Evolutionary conservation across 2,888 invertebrate species (phyloP).

Genomic region (Epiblema foenella): DNA sequence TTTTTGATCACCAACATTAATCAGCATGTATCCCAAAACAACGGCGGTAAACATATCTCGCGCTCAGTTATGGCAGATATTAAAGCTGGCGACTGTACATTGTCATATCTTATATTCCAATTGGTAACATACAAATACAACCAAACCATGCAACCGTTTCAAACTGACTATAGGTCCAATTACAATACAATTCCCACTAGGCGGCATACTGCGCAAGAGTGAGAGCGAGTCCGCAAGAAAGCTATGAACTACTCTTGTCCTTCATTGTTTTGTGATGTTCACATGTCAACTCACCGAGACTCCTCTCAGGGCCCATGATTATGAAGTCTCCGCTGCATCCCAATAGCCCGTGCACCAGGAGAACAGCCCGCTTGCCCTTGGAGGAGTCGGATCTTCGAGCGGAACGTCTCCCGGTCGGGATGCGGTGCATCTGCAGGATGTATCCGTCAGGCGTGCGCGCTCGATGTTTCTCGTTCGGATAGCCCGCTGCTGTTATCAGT

Average conservation of each 20-base stretch:
- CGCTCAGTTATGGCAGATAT: too few species aligned
- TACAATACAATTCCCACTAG: background rate
- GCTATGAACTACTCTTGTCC: too few species aligned
- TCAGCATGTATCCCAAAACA: too few species aligned
- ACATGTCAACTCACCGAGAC: constrained; percentile 78
- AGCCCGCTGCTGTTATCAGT: constrained; percentile 75
- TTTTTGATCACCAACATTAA: too few species aligned
- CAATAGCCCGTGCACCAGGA: constrained; percentile 86
- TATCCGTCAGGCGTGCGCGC: constrained; percentile 86
- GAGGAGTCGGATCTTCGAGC: constrained; percentile 59
- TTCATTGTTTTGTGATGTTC: too few species aligned
- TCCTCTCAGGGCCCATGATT: constrained; percentile 87
- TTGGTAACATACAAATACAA: background rate
- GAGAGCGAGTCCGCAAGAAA: too few species aligned
- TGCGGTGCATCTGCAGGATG: constrained; percentile 85
- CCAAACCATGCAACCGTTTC: background rate
- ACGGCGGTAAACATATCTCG: too few species aligned
- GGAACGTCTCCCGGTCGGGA: constrained; percentile 77
- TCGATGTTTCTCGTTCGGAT: constrained; percentile 79
- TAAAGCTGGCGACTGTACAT: too few species aligned
- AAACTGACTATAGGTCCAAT: background rate
- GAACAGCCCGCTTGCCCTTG: constrained; percentile 72
- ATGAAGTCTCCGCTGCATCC: constrained; percentile 89
- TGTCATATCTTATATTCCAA: too few species aligned
- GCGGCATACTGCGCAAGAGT: background rate